Evolutionary conservation across 2,113 vertebrate species (phyloP).

Genomic region (Dicerorhinus sumatrensis): DNA sequence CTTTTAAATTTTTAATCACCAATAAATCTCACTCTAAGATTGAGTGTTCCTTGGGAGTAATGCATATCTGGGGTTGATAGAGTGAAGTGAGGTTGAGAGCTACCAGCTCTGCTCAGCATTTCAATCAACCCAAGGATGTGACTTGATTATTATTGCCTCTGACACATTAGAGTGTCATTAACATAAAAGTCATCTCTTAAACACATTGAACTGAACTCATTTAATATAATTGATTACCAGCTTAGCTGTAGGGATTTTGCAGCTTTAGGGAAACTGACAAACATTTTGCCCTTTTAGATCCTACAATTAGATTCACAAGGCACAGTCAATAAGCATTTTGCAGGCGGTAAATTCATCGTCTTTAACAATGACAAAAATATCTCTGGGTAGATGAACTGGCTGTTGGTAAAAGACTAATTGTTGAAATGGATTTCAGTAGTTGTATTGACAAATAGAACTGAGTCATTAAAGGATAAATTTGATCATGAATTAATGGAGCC

Average conservation of each 20-base stretch:
- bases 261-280: conserved; percentile 77
- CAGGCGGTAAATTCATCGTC: conserved; percentile 50
- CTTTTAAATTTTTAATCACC: conserved; percentile 23
- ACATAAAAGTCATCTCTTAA: conserved; percentile 76
- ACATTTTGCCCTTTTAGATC: conserved; percentile 77
- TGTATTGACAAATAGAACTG: conserved; percentile 64
- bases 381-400: conserved; percentile 56
- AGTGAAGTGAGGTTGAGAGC: not conserved
- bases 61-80: not conserved
- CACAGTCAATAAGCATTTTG: conserved; percentile 73
- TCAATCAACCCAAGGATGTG: conserved; percentile 48
- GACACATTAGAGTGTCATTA: conserved; percentile 63
- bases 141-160: conserved; percentile 63
- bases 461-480: conserved; percentile 67
- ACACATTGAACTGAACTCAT: conserved; percentile 73
- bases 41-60: not conserved
- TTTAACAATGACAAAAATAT: conserved; percentile 64
- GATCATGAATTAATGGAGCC: conserved; percentile 67
- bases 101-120: not conserved
- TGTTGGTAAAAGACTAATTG: conserved; percentile 74
- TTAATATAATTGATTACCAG: conserved; percentile 77
- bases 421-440: conserved; percentile 60
- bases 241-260: conserved; percentile 65
- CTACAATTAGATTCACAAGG: conserved; percentile 74
- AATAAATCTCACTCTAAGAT: not conserved